phyloP scores from a whole-genome alignment of 35 echinoderm and acorn worm genomes.

The Ophiothrix spiculata region DNA sequence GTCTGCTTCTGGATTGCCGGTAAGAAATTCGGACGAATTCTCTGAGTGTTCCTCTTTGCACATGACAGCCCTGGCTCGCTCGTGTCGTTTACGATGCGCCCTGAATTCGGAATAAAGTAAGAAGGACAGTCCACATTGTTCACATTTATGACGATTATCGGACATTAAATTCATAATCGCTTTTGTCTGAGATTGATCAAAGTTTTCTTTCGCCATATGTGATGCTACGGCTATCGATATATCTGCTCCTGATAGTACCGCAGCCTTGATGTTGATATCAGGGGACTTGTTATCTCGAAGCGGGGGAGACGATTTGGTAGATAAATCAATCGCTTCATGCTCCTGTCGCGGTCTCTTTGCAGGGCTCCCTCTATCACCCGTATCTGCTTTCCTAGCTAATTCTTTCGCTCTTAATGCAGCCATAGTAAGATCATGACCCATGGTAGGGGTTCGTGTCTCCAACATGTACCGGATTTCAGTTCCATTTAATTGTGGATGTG shows the following conservation, averaged over 20 bases:
- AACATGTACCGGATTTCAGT: slow-evolving; percentile 72
- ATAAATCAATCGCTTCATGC: background rate
- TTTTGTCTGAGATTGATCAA: slow-evolving; percentile 50
- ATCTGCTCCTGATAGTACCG: background rate
- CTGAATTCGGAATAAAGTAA: slow-evolving; percentile 95
- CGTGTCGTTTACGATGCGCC: slow-evolving; percentile 85
- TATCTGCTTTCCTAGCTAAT: background rate
- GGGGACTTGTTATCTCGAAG: background rate
- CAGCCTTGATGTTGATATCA: background rate
- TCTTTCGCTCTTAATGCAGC: background rate
- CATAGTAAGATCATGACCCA: background rate
- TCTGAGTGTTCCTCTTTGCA: slow-evolving; percentile 49
- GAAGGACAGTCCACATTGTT: slow-evolving; percentile 92
- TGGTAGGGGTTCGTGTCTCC: slow-evolving; percentile 26
- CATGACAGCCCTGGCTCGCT: slow-evolving; percentile 72
- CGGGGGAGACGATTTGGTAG: background rate
- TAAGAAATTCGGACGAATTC: slow-evolving; percentile 55
- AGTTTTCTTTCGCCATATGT: slow-evolving; percentile 20
- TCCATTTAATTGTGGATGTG: background rate
- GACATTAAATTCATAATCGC: slow-evolving; percentile 83
- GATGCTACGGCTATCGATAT: slow-evolving; percentile 8
- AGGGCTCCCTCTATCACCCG: background rate
- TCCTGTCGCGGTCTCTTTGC: background rate
- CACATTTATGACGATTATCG: slow-evolving; percentile 85
- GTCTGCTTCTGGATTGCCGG: slow-evolving; percentile 88